A percentile compares a stretch with the other conserved stretches of the same genome.
Conservation (phyloP, 2,113 vertebrate species). For the Empidonax traillii region DNA sequence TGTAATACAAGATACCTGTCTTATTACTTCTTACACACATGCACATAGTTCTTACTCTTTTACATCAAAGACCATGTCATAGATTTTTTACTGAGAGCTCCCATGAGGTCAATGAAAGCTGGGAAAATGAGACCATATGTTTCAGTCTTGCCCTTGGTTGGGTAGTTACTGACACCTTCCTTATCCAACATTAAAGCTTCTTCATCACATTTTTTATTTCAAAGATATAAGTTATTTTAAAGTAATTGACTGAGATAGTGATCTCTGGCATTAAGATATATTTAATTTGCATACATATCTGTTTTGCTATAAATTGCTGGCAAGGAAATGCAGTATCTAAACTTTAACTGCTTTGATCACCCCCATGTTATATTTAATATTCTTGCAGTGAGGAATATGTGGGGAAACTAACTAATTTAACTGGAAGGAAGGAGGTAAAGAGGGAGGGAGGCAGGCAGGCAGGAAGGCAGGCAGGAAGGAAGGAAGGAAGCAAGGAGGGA, state of each 20-base stretch:
- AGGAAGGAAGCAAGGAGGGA: too few species aligned
- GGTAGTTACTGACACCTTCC: slow-evolving; percentile 46
- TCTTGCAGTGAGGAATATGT: not conserved
- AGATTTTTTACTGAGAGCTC: slow-evolving; percentile 65
- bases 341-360: slow-evolving; percentile 29
- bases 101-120: slow-evolving; percentile 54
- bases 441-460: not conserved
- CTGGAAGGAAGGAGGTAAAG: too few species aligned
- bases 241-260: slow-evolving; percentile 53
- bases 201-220: slow-evolving; percentile 56
- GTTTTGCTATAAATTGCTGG: slow-evolving; percentile 54
- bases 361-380: not conserved
- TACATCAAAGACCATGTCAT: slow-evolving; percentile 5
- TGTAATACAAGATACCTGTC: not conserved
- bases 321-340: slow-evolving; percentile 30
- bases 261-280: slow-evolving; percentile 54
- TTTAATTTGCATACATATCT: slow-evolving; percentile 62
- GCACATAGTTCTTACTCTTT: not conserved
- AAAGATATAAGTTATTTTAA: slow-evolving; percentile 61
- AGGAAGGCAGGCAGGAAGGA: not conserved
- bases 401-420: not conserved
- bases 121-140: slow-evolving; percentile 53
- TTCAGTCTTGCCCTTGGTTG: slow-evolving; percentile 57
- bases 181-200: slow-evolving; percentile 41
- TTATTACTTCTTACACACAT: not conserved